A percentile compares a stretch with the other conserved stretches of the same genome.
Conservation (phyloP, 2,888 invertebrate genomes). For the Celastrina argiolus region DNA sequence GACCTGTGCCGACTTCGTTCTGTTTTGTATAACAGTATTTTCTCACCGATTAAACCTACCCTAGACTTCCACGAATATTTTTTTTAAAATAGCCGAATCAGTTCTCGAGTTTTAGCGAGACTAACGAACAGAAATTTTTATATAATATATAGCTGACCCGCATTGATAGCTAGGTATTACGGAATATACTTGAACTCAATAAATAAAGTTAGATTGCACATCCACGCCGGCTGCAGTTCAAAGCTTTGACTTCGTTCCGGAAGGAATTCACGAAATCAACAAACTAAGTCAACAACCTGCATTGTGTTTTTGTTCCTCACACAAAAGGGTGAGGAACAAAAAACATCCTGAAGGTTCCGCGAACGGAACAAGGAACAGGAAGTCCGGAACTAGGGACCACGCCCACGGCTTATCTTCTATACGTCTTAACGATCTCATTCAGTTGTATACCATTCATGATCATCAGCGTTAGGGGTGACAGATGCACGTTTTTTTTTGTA, state of each 20-base stretch:
- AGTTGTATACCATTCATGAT: background rate
- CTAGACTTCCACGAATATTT: too few relatives aligned
- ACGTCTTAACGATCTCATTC: slow-evolving; percentile 1
- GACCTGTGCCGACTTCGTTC: too few relatives aligned
- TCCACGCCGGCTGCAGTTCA: slow-evolving; percentile 39
- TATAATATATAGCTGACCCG: too few relatives aligned
- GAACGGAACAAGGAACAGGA: slow-evolving; percentile 62
- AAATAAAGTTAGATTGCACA: background rate
- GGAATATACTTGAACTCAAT: too few relatives aligned
- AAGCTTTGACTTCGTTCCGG: slow-evolving; percentile 43
- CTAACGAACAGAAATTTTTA: too few relatives aligned
- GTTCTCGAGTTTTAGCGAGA: too few relatives aligned
- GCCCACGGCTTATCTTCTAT: background rate
- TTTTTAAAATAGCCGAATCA: too few relatives aligned
- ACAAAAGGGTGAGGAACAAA: slow-evolving; percentile 39
- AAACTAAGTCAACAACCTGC: slow-evolving; percentile 62
- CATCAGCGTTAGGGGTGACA: background rate
- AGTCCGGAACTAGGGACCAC: slow-evolving; percentile 62
- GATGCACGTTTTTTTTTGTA: background rate
- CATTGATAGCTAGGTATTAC: too few relatives aligned
- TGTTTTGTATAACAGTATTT: too few relatives aligned
- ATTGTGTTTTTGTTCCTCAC: slow-evolving; percentile 58
- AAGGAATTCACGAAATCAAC: slow-evolving; percentile 20
- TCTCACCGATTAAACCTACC: too few relatives aligned
- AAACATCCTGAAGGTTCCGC: background rate